Conservation (phyloP, 1,140 invertebrate species). For the Drosophila lowei region DNA sequence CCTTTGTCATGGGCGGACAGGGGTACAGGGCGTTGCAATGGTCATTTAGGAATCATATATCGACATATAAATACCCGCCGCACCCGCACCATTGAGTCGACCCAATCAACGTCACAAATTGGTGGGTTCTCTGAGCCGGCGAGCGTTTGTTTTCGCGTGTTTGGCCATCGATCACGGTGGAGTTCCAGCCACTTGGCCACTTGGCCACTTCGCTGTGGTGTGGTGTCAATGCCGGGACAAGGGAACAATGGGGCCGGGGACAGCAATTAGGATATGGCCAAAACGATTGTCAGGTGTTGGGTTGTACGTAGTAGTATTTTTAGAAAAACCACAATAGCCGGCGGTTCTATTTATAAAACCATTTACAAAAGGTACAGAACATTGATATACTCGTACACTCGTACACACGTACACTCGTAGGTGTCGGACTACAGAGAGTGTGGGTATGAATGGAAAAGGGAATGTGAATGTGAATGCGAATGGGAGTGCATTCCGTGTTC, state of each 20-base stretch:
- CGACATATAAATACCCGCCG: slow-evolving; percentile 18
- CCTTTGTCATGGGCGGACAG: slow-evolving; percentile 37
- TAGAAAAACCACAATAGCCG: slow-evolving; percentile 71
- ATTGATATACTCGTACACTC: slow-evolving; percentile 3
- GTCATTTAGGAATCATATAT: slow-evolving; percentile 54
- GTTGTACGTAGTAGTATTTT: slow-evolving; percentile 46
- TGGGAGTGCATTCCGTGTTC: not conserved
- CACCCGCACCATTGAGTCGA: not conserved
- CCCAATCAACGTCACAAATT: slow-evolving; percentile 74
- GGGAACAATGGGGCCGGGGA: slow-evolving; percentile 46
- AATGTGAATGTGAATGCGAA: slow-evolving; percentile 4
- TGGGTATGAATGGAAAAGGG: not conserved
- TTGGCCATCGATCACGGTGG: slow-evolving; percentile 41
- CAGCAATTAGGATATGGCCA: slow-evolving; percentile 60
- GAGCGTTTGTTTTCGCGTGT: slow-evolving; percentile 22
- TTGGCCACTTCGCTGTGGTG: no score
- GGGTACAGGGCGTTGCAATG: slow-evolving; percentile 5
- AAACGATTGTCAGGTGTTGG: slow-evolving; percentile 47
- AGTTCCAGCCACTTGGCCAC: slow-evolving; percentile 2
- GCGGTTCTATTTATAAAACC: slow-evolving; percentile 70
- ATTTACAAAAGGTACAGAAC: slow-evolving; percentile 45
- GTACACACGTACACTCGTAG: no score
- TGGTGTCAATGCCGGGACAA: slow-evolving; percentile 67
- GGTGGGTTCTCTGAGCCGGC: slow-evolving; percentile 21
- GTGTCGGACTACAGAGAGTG: no score